Percentiles rank a stretch among this genome's conserved stretches.
Evolutionary conservation across 2,113 vertebrate species (phyloP).

Genomic region (Sphyrna mokarran): DNA sequence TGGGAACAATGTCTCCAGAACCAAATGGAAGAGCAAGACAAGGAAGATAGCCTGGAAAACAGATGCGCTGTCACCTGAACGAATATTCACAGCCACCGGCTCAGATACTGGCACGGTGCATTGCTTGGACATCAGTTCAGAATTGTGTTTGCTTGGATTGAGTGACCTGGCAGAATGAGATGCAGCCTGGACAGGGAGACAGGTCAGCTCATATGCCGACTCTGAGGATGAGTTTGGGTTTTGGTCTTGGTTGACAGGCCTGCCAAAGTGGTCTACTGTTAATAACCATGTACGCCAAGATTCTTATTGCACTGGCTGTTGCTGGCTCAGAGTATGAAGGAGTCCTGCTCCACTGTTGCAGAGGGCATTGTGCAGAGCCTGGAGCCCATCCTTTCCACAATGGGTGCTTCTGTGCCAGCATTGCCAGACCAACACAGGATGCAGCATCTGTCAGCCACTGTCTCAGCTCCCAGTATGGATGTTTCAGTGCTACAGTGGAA

Average conservation of each 20-base stretch:
- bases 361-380: background rate
- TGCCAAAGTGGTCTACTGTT: background rate
- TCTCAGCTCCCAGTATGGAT: background rate
- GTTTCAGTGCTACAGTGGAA: background rate
- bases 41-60: too few relatives aligned
- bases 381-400: background rate
- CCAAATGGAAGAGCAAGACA: too few relatives aligned
- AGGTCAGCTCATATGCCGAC: background rate
- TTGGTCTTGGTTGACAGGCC: background rate
- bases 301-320: background rate
- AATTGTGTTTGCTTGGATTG: background rate
- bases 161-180: background rate
- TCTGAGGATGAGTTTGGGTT: background rate
- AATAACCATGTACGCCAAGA: background rate
- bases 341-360: background rate
- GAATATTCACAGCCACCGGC: too few relatives aligned
- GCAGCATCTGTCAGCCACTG: background rate
- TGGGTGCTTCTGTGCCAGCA: background rate
- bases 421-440: background rate
- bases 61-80: too few relatives aligned
- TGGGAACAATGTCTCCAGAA: too few relatives aligned
- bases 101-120: too few relatives aligned
- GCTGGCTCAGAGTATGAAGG: background rate
- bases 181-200: background rate
- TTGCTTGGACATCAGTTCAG: background rate